A percentile compares a stretch with the other conserved stretches of the same genome.
phyloP scores from a whole-genome alignment of 2,888 invertebrate species.

The Nomada flava region DNA sequence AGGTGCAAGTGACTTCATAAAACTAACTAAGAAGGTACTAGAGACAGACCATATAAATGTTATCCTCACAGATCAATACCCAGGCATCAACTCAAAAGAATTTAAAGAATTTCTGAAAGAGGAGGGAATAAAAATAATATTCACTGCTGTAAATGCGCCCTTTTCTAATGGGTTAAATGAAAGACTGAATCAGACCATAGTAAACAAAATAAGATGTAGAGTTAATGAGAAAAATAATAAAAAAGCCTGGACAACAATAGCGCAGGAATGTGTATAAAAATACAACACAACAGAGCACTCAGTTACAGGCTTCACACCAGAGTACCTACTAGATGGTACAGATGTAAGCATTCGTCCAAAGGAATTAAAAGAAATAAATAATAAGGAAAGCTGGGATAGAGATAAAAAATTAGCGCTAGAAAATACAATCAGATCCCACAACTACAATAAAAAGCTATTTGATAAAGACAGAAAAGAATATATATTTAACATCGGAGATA shows the following conservation, averaged over 20 bases:
- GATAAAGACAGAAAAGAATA: slow-evolving; percentile 9
- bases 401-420: slow-evolving; percentile 14
- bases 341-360: slow-evolving; percentile 3
- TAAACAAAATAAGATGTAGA: slow-evolving; percentile 28
- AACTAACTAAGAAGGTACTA: not conserved
- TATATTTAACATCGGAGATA: slow-evolving; percentile 12
- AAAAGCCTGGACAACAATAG: slow-evolving; percentile 26
- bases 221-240: slow-evolving; percentile 32
- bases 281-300: slow-evolving; percentile 25
- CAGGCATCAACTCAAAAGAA: slow-evolving; percentile 30
- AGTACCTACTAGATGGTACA: slow-evolving; percentile 24
- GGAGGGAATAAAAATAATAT: slow-evolving; percentile 10
- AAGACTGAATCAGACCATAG: not conserved
- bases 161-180: no score
- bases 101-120: slow-evolving; percentile 13
- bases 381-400: slow-evolving; percentile 1
- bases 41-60: not conserved
- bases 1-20: slow-evolving; percentile 24
- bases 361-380: slow-evolving; percentile 5
- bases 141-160: slow-evolving; percentile 11
- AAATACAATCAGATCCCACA: slow-evolving; percentile 12
- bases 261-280: slow-evolving; percentile 10
- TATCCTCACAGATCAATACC: slow-evolving; percentile 22
- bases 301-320: slow-evolving; percentile 23
- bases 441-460: slow-evolving; percentile 26